Base-by-base conservation (phyloP, 1,140 invertebrate genomes). In the Lordiphosa clarofinis region DNA sequence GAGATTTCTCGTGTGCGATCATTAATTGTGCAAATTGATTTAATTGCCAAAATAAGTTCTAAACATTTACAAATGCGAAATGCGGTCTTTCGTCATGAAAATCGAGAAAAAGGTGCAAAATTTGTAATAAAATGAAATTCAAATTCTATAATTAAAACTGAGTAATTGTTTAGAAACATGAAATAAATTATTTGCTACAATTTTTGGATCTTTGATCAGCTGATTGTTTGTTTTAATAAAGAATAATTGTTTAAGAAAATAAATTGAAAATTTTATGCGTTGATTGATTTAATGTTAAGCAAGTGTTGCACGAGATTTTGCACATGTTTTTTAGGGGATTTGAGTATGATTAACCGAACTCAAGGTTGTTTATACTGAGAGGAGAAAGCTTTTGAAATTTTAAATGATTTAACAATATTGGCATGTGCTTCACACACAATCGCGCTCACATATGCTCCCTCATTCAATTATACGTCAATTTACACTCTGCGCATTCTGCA, bases 1-100 rank as follows among this genome's bases (percentile, higher is more conserved):
- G 40, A 48, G 57, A 44, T 55, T 57, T 54, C 42, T 12, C 10
- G 4, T 46, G 28, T 24, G 43, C 4, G 11, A 44, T 60, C 68
- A 73, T 82, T 82, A 82, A 82, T 81, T 76, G 59, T 78, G 72
- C 60, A 82, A 82, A 76, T 84, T 76, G 72, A 73, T 73, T 82
- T 82, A 84, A 82, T 84, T 72, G 68, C 73, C 63, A 60, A 65
- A 60, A 65, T 78, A 21, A 39, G 55, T 58, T 65, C 68, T 69
- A 82, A 82, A 76, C 64, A 84, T 84, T 57, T 63, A 57, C 48
- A 75, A 36, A 31, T 48, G 28, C n/a, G 35, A 15, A 15, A 4
- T 6, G n/a, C 2, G 1, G 10, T 24, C 10, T 35, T 9, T 36
- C 57, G 55, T 74, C 72, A 75, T 67, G 61, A 69, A 82, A 82